These are phyloP conservation scores for Coreoperca whiteheadi DNA, from an alignment of 2,113 vertebrate genomes.

Conservation along the genomic window DNA sequence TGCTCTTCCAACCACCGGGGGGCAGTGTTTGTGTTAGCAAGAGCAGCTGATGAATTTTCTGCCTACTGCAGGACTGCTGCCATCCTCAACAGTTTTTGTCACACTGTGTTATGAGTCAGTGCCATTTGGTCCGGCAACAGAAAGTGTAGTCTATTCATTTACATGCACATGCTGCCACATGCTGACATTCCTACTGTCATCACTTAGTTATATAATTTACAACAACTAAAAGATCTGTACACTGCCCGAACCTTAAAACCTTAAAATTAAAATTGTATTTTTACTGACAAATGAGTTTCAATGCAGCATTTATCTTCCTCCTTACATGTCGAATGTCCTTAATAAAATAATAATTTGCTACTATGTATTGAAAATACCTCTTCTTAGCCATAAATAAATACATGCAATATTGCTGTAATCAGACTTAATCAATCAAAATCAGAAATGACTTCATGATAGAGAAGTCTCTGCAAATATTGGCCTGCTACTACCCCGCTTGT, in stretches of 20 bases:
- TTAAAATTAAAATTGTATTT: too few species aligned
- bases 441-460: not conserved
- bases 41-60: not conserved
- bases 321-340: not conserved
- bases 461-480: not conserved
- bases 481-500: not conserved
- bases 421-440: not conserved
- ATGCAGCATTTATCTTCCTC: not conserved
- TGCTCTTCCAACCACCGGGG: conserved; percentile 56
- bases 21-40: conserved; percentile 50
- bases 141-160: conserved; percentile 13
- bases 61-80: conserved; percentile 35
- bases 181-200: not conserved
- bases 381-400: not conserved
- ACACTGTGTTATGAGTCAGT: conserved; percentile 36
- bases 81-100: conserved; percentile 38
- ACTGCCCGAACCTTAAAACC: not conserved
- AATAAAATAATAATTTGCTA: not conserved
- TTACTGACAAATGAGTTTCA: not conserved
- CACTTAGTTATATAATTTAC: not conserved
- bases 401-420: too few species aligned
- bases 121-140: conserved; percentile 27
- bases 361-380: not conserved
- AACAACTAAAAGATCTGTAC: not conserved
- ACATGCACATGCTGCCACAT: not conserved